Evolutionary conservation across 2,113 vertebrate genomes (phyloP).

Genomic region (Oceanites oceanicus): DNA sequence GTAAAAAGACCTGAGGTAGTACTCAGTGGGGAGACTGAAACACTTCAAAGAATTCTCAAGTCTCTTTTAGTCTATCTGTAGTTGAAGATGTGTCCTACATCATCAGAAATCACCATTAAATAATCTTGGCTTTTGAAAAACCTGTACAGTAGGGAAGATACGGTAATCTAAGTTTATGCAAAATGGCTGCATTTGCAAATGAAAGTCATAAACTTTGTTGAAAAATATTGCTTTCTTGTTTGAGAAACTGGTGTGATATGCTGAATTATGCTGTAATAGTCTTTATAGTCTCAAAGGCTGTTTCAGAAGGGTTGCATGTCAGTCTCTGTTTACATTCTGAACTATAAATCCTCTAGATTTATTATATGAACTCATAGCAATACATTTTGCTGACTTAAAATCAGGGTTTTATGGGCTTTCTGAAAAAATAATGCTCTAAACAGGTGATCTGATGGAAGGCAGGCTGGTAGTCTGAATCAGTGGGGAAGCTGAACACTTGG

Average conservation of each 20-base stretch:
- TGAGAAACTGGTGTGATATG: neutral
- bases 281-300: neutral
- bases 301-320: neutral
- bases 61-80: neutral
- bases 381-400: neutral
- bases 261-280: neutral
- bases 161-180: neutral
- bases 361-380: neutral
- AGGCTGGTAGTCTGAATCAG: neutral
- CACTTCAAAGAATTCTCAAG: neutral
- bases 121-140: neutral
- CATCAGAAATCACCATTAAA: neutral
- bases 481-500: neutral
- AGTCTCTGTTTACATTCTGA: neutral
- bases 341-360: neutral
- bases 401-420: neutral
- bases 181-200: neutral
- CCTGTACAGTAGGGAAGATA: neutral
- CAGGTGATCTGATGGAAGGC: rapidly evolving
- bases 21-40: neutral
- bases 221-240: neutral
- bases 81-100: neutral
- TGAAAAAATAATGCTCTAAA: neutral
- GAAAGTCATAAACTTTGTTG: neutral
- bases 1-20: neutral